Evolutionary conservation across 2,113 vertebrate species (phyloP), one percentile per base, ranked within the genome.

Genomic region (Elephantulus edwardii): DNA sequence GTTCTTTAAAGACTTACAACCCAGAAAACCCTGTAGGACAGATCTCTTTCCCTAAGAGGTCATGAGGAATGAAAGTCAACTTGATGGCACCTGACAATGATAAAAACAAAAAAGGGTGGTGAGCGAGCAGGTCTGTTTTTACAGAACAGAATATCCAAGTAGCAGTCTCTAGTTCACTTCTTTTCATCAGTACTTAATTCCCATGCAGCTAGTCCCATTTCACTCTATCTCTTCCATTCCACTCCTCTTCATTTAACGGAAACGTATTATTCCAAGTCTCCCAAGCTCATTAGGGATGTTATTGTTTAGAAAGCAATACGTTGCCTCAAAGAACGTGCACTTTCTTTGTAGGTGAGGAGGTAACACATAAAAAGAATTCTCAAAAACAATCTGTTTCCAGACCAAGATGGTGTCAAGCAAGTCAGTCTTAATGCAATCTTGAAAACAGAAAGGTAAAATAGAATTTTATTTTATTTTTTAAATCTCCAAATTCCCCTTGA

Each of bases 181-280:
- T 40, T 64, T 48, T 78, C 56, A 83, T 52, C 35, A 56, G 76
- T 44, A 38, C 74, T 71, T 87, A 24, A 50, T 87, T 64, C 46
- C 4, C 7, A 26, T 68, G 17, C 56, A 90, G 28, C 40, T 26
- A 54, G 60, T 68, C 38, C 64, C 60, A 60, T 87, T 87, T 19
- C 3, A 16, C n/a, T 54, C 79, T 75, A 48, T 54, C 14, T 50
- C n/a, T 54, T 92, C 26, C 35, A 4, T 54, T 48, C 40, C 68
- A 26, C 82, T 54, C 13, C 35, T 90, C 90, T 75, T n/a, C 87
- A 8, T 54, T 75, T 84, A 90, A 79, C 28, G n/a, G 42, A 20
- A 54, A 83, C 64, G 76, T 78, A 48, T 66, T 82, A 4, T 74
- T 83, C 50, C 84, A 33, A 68, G 44, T 52, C 48, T 88, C 66